Evolutionary conservation across 30 jellyfish, hydroid and myxozoan genomes (phyloP).

Genomic region (Kudoa iwatai): DNA sequence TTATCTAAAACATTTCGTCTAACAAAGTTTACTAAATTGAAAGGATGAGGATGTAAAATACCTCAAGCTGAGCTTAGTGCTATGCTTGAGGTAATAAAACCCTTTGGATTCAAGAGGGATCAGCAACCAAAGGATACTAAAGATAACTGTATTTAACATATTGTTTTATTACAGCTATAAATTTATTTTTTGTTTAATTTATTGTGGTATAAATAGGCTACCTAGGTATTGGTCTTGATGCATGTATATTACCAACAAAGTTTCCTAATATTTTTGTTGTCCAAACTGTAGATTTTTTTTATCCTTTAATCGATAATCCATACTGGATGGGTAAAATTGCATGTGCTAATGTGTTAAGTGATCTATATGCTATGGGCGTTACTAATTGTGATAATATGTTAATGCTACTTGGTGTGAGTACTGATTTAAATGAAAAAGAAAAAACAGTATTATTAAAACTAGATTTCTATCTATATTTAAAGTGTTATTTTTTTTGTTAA

Average conservation of each 20-base stretch:
- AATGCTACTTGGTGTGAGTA: constrained; percentile 67
- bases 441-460: constrained; percentile 22
- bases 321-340: constrained; percentile 78
- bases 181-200: not conserved
- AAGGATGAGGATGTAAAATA: constrained; percentile 97
- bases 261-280: constrained; percentile 17
- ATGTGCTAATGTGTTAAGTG: constrained; percentile 90
- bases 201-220: constrained; percentile 3
- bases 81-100: no score
- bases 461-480: no score
- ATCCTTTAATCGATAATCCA: constrained; percentile 81
- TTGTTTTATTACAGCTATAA: no score
- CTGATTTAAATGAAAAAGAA: constrained; percentile 14
- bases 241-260: constrained; percentile 62
- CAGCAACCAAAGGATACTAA: no score
- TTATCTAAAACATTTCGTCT: constrained; percentile 15
- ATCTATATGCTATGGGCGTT: constrained; percentile 66
- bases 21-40: constrained; percentile 34
- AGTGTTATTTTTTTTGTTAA: no score
- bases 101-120: no score
- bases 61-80: constrained; percentile 93
- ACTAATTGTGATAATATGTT: constrained; percentile 53
- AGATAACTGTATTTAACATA: no score
- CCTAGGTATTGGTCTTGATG: constrained; percentile 62
- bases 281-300: constrained; percentile 68